Base-by-base conservation (phyloP, 2,797 vertebrate species). In the Chiroxiphia lanceolata region DNA sequence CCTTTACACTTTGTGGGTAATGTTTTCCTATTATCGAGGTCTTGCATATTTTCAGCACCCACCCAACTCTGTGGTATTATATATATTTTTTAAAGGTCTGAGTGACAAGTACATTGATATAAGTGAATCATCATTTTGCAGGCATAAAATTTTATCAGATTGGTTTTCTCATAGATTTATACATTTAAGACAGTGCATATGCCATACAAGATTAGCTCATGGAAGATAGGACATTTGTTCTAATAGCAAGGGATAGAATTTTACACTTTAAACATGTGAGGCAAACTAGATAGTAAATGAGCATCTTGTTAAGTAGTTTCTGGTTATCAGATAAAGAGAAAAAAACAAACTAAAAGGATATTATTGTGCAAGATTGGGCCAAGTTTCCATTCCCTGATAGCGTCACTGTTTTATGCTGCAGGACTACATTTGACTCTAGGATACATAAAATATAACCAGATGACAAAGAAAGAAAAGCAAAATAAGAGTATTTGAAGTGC, bases 101-200 rank as follows among this genome's bases (percentile, higher is more conserved):
- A 98, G 97, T 97, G 98, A 98, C 98, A 98, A 97, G 97, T 94
- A 96, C 96, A 97, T 97, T 98, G 98, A 98, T 98, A 98, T 93
- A 98, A 98, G 94, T 97, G 97, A 98, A 98, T 98, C 98, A 97
- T 97, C 96, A 80, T 95, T 98, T 92, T 98, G 97, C 98, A 98
- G 98, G 96, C 98, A 96, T 92, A 97, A 90, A 69, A 95, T 96
- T 97, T 97, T 97, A 98, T 98, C 98, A 98, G 98, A 98, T 98
- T 96, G 97, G 97, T 97, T 98, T 98, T 97, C 89, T 97, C 97
- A 97, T 98, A 97, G 97, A 98, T 98, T 97, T 97, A 96, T 96
- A 89, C 64, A 97, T 97, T 98, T 97, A 92, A 92, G 87, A 97
- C 97, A 97, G 94, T 53, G 83, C 96, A 97, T 98, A 97, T 97